phyloP scores from a whole-genome alignment of 35 echinoderm and acorn worm species.

The Lytechinus pictus region DNA sequence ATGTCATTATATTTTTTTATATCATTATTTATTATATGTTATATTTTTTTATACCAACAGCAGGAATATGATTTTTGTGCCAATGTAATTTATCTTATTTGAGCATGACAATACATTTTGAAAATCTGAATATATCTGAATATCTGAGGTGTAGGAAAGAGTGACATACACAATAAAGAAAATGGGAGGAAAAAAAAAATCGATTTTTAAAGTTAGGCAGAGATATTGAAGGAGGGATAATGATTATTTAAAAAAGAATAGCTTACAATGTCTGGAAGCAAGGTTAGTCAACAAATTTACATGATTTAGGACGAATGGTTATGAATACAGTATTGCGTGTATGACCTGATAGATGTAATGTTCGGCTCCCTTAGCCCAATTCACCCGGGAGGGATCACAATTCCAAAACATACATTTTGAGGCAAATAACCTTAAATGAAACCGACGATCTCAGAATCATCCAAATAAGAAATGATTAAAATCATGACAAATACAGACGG shows the following conservation, averaged over 20 bases:
- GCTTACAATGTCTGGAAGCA: background rate
- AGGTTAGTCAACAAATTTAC: background rate
- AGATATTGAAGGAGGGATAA: background rate
- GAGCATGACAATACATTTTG: too few species aligned
- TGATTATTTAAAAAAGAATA: background rate
- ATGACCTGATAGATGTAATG: background rate
- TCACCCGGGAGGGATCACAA: background rate
- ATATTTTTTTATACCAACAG: too few species aligned
- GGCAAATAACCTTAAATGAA: conserved; percentile 33
- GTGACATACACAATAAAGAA: background rate
- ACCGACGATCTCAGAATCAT: conserved; percentile 27
- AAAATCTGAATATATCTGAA: too few species aligned
- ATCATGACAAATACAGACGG: background rate
- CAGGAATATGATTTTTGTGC: too few species aligned
- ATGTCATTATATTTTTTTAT: too few species aligned
- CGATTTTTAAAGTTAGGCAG: background rate
- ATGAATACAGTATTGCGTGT: background rate
- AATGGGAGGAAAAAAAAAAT: background rate
- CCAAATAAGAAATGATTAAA: background rate
- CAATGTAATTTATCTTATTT: too few species aligned
- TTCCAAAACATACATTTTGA: conserved; percentile 12
- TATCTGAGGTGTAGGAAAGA: background rate
- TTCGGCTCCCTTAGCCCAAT: background rate
- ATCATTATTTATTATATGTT: too few species aligned
- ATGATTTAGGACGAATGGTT: background rate